Evolutionary conservation across 2,888 invertebrate species (phyloP).

Genomic region (Coleophora deauratella): DNA sequence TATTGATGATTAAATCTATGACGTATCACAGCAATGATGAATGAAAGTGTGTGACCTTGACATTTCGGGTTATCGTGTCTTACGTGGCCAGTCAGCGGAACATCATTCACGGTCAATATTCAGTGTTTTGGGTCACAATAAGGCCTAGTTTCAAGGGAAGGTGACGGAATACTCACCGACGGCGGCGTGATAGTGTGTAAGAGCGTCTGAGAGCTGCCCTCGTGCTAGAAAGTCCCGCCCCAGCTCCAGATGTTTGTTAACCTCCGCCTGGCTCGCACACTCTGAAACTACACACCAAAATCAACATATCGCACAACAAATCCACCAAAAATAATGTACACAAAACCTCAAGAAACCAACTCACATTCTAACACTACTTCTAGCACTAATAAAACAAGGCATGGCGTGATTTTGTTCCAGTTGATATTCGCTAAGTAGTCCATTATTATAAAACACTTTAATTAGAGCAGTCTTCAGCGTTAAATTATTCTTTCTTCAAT

Average conservation of each 20-base stretch:
- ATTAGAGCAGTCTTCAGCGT: constrained; percentile 36
- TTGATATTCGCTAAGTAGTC: constrained; percentile 69
- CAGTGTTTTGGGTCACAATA: neutral
- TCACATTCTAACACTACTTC: constrained; percentile 81
- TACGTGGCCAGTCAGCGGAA: constrained; percentile 13
- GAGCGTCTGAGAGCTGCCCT: constrained; percentile 95
- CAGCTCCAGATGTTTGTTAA: constrained; percentile 94
- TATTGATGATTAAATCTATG: neutral
- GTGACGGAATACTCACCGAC: constrained; percentile 81
- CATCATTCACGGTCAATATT: constrained; percentile 3
- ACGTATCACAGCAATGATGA: constrained; percentile 2
- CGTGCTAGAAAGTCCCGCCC: constrained; percentile 93
- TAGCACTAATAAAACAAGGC: constrained; percentile 78
- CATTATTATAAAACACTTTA: constrained; percentile 53
- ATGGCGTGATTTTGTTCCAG: constrained; percentile 78
- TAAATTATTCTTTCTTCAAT: constrained; percentile 41
- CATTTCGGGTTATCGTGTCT: constrained; percentile 1
- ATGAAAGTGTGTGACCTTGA: neutral
- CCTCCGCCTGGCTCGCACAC: constrained; percentile 82
- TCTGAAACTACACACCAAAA: constrained; percentile 76
- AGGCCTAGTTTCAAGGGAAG: too few relatives aligned
- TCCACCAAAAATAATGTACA: constrained; percentile 21
- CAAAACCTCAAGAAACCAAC: constrained; percentile 25
- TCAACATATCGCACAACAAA: constrained; percentile 29
- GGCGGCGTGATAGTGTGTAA: constrained; percentile 98